Evolutionary conservation across 2,113 vertebrate species (phyloP), one percentile per base, ranked within the genome.

Genomic region (Furnarius figulus): DNA sequence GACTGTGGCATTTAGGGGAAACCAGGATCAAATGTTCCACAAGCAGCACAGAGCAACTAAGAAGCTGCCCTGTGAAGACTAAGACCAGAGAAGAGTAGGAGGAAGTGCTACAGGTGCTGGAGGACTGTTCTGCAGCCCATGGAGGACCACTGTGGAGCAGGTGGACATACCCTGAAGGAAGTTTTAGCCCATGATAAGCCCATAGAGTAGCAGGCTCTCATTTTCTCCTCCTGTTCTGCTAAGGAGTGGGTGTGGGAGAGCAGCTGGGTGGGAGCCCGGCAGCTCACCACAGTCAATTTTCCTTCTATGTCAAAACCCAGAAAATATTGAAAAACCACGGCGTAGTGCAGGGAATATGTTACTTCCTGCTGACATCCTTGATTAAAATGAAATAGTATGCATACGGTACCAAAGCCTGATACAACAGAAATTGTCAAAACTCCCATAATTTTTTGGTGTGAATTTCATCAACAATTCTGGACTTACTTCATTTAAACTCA

Each of bases 351-450:
- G 8, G 25, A 74, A 39, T 62, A 63, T 18, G 2, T 39, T 85
- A 37, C n/a, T 24, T 8, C 10, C 3, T 73, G 14, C 33, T 85
- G 49, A 37, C 39, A 73, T 62, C 20, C 24, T 5, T 90, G 65
- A 73, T 90, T 91, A 62, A 88, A 78, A 42, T 70, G 12, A n/a
- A 89, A 66, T 50, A 68, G 16, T 8, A 42, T 31, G 18, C 14
- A 58, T 53, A 27, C 12, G 82, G 4, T 9, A 53, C 14, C 0
- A 0, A 79, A 59, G 44, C 28, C 25, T 37, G 11, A 55, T 31
- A 44, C 5, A 74, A 35, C 3, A 63, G 10, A 75, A 88, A 72
- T 35, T 65, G 17, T 40, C 50, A 73, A 74, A 93, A 81, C 5
- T 83, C 53, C 40, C 4, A 9, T 27, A 9, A 31, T 68, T 80